Percentiles rank a stretch among this genome's conserved stretches.
Evolutionary conservation across 1,140 invertebrate genomes (phyloP).

Genomic region (Lepeophtheirus salmonis): DNA sequence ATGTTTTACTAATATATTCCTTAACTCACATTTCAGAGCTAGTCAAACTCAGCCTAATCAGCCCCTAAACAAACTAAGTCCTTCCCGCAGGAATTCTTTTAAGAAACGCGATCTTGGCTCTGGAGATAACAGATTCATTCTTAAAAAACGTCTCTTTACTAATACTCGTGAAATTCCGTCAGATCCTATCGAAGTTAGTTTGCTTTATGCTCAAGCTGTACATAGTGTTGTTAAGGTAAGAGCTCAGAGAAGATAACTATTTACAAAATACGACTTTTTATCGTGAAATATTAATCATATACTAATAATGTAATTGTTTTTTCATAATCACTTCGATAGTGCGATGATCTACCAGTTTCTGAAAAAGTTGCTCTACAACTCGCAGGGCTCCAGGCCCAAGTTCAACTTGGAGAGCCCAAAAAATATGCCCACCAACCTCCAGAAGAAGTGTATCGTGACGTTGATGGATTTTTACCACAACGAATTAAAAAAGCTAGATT

Average conservation of each 20-base stretch:
- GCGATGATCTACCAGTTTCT: slow-evolving; percentile 81
- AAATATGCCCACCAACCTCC: slow-evolving; percentile 37
- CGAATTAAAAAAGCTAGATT: slow-evolving; percentile 47
- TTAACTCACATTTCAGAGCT: not conserved
- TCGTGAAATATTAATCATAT: not conserved
- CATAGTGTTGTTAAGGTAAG: slow-evolving; percentile 69
- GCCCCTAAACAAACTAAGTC: slow-evolving; percentile 9
- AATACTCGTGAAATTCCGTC: slow-evolving; percentile 75
- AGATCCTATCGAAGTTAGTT: slow-evolving; percentile 82
- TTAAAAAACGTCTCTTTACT: slow-evolving; percentile 71
- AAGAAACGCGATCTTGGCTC: slow-evolving; percentile 32
- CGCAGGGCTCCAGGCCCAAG: slow-evolving; percentile 80
- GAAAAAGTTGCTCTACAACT: slow-evolving; percentile 83
- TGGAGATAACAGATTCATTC: slow-evolving; percentile 77
- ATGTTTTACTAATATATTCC: no score
- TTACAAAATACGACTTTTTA: not conserved
- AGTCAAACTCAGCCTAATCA: not conserved
- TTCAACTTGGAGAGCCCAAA: slow-evolving; percentile 62
- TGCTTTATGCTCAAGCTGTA: slow-evolving; percentile 85
- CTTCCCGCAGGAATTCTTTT: slow-evolving; percentile 9
- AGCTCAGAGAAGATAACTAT: slow-evolving; percentile 32
- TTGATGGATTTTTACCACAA: slow-evolving; percentile 56
- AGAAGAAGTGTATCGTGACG: slow-evolving; percentile 54
- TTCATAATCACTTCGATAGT: slow-evolving; percentile 19
- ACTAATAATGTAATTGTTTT: slow-evolving; percentile 14